Evolutionary conservation across 2,797 vertebrate species (phyloP), one percentile per base, ranked within the genome.

Genomic region (Halcyon leucocephala): DNA sequence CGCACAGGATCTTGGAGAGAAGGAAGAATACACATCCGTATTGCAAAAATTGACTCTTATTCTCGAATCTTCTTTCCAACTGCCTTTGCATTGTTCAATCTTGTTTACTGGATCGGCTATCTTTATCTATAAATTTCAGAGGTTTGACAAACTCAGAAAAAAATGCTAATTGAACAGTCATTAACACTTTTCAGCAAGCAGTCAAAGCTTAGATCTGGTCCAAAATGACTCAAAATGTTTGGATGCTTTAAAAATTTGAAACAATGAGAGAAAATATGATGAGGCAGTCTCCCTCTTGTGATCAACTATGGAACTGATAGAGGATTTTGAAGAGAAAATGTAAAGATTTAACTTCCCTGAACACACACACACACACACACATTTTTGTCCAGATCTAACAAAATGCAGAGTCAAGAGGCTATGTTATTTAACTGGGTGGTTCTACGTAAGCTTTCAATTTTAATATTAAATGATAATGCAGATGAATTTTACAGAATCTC

Each of bases 101-200:
- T 99, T 52, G 99, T 99, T 93, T 99, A 99, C 72, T 99, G 99
- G 99, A 99, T 99, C 89, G 99, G 99, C 39, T 99, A 99, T 95
- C 98, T 99, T 97, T 99, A 99, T 96, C 97, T 99, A 96, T 99
- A 98, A 98, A 46, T 94, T 82, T 65, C 54, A 66, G 25, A 94
- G 80, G 28, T 57, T 89, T 90, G 80, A 84, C 87, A 97, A 95
- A 90, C 87, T 95, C 79, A 42, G 87, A 96, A 97, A 74, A 87
- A 74, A 69, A 54, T 26, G 31, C 9, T 76, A 83, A 83, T 18
- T 86, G 71, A 90, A 41, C 49, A 67, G 33, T 74, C 49, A 22
- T 77, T 71, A 33, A 67, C 85, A 29, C 33, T 86, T 73, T 89
- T 80, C 51, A 93, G 29, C 77, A 55, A 93, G 89, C 21, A 66